A percentile compares a stretch with the other conserved stretches of the same genome.
phyloP scores from a whole-genome alignment of 1,140 invertebrate species.

The Diprion similis region DNA sequence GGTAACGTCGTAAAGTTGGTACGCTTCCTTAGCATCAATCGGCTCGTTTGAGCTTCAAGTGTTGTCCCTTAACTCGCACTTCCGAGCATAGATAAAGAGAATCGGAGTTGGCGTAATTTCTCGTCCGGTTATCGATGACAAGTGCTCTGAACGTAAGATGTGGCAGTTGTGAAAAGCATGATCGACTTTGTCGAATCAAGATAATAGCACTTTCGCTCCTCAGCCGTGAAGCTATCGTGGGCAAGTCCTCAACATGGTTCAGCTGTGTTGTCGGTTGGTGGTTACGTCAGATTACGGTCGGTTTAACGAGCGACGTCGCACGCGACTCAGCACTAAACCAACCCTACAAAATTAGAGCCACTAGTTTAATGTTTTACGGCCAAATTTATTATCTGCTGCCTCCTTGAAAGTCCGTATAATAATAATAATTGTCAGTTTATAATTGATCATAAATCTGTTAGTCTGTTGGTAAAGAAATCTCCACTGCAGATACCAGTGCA shows the following conservation, averaged over 20 bases:
- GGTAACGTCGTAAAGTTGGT: slow-evolving; percentile 27
- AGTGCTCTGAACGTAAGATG: too few relatives aligned
- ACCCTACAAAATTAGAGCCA: slow-evolving; percentile 59
- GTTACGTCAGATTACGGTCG: slow-evolving; percentile 59
- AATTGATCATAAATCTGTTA: slow-evolving; percentile 56
- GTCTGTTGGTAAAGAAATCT: slow-evolving; percentile 41
- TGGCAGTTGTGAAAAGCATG: neutral
- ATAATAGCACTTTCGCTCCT: neutral
- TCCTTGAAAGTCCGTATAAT: slow-evolving; percentile 60
- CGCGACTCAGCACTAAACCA: slow-evolving; percentile 61
- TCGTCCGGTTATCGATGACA: too few relatives aligned
- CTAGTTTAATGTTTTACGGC: slow-evolving; percentile 61
- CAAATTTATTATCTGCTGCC: slow-evolving; percentile 64
- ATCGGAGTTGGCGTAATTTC: too few relatives aligned
- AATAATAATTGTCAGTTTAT: slow-evolving; percentile 63
- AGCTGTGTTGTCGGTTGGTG: slow-evolving; percentile 40
- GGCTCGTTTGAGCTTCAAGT: too few relatives aligned
- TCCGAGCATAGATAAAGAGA: too few relatives aligned
- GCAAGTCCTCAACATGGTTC: slow-evolving; percentile 31
- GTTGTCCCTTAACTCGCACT: too few relatives aligned
- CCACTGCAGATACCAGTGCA: slow-evolving; percentile 11
- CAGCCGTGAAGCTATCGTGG: neutral
- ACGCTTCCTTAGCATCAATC: neutral
- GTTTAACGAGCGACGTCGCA: slow-evolving; percentile 62
- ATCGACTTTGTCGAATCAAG: neutral